A percentile compares a stretch with the other conserved stretches of the same genome.
Evolutionary conservation across 2,888 invertebrate species (phyloP).

Genomic region (Pachycephus smyrnensis): DNA sequence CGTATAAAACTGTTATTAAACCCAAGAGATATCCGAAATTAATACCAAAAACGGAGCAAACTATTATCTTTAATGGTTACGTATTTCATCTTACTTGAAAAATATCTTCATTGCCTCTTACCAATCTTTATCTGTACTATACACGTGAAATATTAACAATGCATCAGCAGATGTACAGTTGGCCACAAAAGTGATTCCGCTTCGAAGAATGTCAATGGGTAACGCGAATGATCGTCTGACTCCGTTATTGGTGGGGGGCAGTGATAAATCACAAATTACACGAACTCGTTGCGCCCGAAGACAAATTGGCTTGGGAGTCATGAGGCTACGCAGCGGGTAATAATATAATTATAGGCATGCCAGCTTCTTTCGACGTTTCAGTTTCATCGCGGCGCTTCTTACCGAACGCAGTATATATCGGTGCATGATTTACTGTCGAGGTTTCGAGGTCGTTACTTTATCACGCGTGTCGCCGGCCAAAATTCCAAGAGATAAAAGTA

Average conservation of each 20-base stretch:
- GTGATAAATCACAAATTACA: slow-evolving; percentile 62
- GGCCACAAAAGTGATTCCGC: background rate
- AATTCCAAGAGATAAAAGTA: background rate
- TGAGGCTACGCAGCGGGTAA: slow-evolving; percentile 57
- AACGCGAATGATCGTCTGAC: background rate
- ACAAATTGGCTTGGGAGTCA: slow-evolving; percentile 59
- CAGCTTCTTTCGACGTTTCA: slow-evolving; percentile 49
- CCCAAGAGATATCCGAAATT: background rate
- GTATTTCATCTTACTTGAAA: background rate
- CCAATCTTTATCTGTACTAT: background rate
- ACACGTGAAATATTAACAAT: background rate
- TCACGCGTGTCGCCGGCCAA: background rate
- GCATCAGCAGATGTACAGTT: background rate
- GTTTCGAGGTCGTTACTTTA: background rate
- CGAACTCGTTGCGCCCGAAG: slow-evolving; percentile 55
- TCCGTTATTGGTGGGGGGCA: slow-evolving; percentile 28
- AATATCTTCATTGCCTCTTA: background rate
- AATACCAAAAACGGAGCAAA: background rate
- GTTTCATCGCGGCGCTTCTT: slow-evolving; percentile 39
- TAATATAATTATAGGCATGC: slow-evolving; percentile 63
- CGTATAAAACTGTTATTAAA: background rate
- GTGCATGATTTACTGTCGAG: background rate
- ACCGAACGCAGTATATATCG: background rate
- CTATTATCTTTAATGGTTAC: background rate
- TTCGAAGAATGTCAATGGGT: background rate